Evolutionary conservation across 2,113 vertebrate genomes (phyloP), one percentile per base, ranked within the genome.

Genomic region (Pelmatolapia mariae): DNA sequence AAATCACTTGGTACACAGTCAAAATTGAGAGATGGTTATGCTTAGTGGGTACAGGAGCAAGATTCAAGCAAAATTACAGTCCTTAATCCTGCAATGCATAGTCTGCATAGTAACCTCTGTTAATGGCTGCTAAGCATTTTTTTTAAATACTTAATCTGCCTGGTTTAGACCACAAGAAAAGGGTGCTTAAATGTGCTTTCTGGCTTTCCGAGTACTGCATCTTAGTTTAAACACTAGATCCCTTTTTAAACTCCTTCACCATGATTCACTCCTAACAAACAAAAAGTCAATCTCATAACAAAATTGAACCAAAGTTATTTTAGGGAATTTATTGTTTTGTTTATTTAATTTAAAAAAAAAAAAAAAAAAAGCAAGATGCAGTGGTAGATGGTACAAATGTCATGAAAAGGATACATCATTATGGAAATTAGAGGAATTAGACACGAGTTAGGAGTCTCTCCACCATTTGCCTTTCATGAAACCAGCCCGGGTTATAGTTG

Each of bases 301-400:
- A 81, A 24, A 54, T 73, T 18, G 85, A 85, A 94, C 91, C 91
- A 91, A 94, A 94, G 88, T 29, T 79, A 61, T 31, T 54, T 93
- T 84, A 81, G 73, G 31, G 13, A 15, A 54, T 81, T 52, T 63
- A 12, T 86, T 40, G 53, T 78, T 47, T 89, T 81, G 50, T 22
- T 82, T 36, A 53, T 80, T 52, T 89, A 68, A 38, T 38, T 63
- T 4, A 5, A 5, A 38, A 13, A 66, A 66, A 43, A 78, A 26
- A 26, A 26, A 26, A 26, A 26, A 26, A 26, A 26, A 26, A 26
- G 24, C n/a, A n/a, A 19, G 52, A 11, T 86, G 19, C 43, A 18
- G 47, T 50, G 83, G 81, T 80, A 81, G 29, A 38, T 24, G 24
- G 73, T 43, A 22, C 56, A 81, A 18, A 16, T 52, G 6, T 86